Percentiles rank a stretch among this genome's conserved stretches.
Evolutionary conservation across 1,140 invertebrate species (phyloP).

Genomic region (Tigriopus japonicus): DNA sequence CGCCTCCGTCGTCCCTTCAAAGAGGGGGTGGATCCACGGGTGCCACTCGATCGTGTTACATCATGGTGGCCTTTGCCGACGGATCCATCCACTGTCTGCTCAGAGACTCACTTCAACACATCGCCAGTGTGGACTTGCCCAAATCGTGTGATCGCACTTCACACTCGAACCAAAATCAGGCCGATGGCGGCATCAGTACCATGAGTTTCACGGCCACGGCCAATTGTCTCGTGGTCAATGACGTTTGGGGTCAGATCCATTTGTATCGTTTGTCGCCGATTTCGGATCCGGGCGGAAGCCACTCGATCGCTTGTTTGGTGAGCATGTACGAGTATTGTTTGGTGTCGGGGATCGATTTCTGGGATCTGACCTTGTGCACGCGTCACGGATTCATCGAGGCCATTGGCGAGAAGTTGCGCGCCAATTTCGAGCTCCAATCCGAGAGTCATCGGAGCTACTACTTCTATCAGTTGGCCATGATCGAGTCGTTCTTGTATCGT

Average conservation of each 20-base stretch:
- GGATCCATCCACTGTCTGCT: slow-evolving; percentile 12
- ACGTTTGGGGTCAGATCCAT: slow-evolving; percentile 2
- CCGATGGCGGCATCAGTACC: not conserved
- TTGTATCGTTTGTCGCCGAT: slow-evolving; percentile 9
- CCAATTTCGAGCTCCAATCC: not conserved
- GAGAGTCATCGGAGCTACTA: not conserved
- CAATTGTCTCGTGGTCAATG: not conserved
- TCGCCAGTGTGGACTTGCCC: slow-evolving; percentile 7
- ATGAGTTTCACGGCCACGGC: slow-evolving; percentile 8
- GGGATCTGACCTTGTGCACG: not conserved
- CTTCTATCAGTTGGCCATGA: not conserved
- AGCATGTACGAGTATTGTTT: slow-evolving; percentile 9
- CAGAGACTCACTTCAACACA: slow-evolving; percentile 4
- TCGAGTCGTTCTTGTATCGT: not conserved
- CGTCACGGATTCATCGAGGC: not conserved
- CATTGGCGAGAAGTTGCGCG: not conserved
- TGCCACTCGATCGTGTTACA: not conserved
- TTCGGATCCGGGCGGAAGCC: slow-evolving; percentile 4
- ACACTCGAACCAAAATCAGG: no score
- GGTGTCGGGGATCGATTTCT: slow-evolving; percentile 6
- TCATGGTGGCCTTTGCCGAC: not conserved
- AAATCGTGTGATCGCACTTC: not conserved
- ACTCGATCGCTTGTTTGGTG: not conserved
- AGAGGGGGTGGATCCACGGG: not conserved
- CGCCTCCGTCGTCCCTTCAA: not conserved